phyloP scores from a whole-genome alignment of 1,140 invertebrate species.

The Leptopilina clavipes region DNA sequence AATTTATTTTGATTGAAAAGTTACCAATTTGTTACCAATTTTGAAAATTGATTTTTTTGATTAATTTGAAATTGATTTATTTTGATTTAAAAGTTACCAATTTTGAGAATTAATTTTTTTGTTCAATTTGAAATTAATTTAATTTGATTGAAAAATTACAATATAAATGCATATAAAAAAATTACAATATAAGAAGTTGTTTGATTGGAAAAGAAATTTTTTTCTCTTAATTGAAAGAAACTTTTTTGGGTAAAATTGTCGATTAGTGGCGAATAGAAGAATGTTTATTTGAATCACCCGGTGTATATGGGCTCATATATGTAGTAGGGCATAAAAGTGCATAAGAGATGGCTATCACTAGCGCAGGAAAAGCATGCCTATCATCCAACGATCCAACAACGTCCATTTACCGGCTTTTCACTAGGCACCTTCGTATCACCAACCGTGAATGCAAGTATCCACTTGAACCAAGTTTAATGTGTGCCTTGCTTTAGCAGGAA shows the following conservation, averaged over 20 bases:
- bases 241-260: not conserved
- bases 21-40: too few relatives aligned
- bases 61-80: too few relatives aligned
- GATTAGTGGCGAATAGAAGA: not conserved
- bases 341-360: constrained; percentile 72
- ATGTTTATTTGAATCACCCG: constrained; percentile 40
- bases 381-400: constrained; percentile 54
- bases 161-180: too few relatives aligned
- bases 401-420: constrained; percentile 69
- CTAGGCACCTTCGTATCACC: constrained; percentile 56
- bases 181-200: too few relatives aligned
- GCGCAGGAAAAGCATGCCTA: constrained; percentile 62
- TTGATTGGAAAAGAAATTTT: too few relatives aligned
- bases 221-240: too few relatives aligned
- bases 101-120: too few relatives aligned
- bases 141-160: too few relatives aligned
- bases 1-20: too few relatives aligned
- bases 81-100: too few relatives aligned
- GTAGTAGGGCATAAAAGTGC: constrained; percentile 70
- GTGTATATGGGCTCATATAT: constrained; percentile 48
- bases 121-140: too few relatives aligned
- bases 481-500: constrained; percentile 42
- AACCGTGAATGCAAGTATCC: constrained; percentile 48
- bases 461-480: constrained; percentile 40
- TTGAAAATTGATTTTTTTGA: too few relatives aligned